Base-by-base conservation (phyloP, 2,888 invertebrate species). In the Callinectes sapidus region DNA sequence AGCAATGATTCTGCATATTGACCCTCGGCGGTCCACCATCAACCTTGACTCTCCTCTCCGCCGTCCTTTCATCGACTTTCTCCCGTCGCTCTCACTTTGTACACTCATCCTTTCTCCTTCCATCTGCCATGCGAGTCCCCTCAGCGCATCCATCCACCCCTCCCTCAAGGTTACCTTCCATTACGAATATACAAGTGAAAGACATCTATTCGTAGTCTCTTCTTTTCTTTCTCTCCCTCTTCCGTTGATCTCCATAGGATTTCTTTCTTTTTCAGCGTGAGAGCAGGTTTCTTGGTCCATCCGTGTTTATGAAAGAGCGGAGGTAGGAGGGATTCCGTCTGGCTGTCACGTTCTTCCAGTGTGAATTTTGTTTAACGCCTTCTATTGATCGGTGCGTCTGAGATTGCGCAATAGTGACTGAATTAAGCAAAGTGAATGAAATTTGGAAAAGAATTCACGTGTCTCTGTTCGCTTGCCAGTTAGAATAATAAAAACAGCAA, bases 1-100 rank as follows among this genome's bases (percentile, higher is more conserved):
- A 28, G 71, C 71, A 71, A 71, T 71, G 28, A n/a, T 71, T 71
- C 71, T 71, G 71, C 71, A 71, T 71, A 81, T 81, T 81, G 81
- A 81, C 35, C 35, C 81, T 81, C 35, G 61, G n/a, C 81, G 16
- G 6, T 18, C 16, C 81, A 81, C 13, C 32, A 35, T 81, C 81
- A 81, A 71, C 71, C 28, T 28, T n/a, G 16, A 32, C 81, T 28
- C 71, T 10, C 71, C 71, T 35, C 16, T 0, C 81, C 35, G 13
- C 81, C 35, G 32, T 32, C 81, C 81, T 81, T 13, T n/a, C 81
- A 81, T 61, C 61, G 81, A 6, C 71, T 0, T 35, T 35, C 81
- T 81, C 32, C 14, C 14, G 5, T 35, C 35, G 3, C 16, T n/a
- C 16, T 81, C 81, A 81, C 81, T 16, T 81, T 1, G 13, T 32